Conservation (phyloP, 1,140 invertebrate genomes). For the Triops longicaudatus region DNA sequence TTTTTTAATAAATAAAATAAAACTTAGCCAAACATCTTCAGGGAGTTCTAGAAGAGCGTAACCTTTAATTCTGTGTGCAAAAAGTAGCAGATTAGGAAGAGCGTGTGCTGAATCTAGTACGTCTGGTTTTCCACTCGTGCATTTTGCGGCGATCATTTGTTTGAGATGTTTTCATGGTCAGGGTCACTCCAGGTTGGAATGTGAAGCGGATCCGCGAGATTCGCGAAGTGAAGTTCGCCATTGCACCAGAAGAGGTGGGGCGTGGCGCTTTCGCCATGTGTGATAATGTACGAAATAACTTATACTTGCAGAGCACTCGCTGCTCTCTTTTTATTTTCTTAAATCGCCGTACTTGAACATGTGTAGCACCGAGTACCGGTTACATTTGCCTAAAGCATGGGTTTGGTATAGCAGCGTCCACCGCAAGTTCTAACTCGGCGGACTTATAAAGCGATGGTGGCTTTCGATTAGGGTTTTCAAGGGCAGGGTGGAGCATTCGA, state of each 20-base stretch:
- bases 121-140: neutral
- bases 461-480: constrained; percentile 3
- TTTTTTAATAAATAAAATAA: neutral
- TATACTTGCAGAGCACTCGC: no score
- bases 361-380: neutral
- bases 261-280: neutral
- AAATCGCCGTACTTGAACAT: neutral
- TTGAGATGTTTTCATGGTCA: neutral
- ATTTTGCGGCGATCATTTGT: neutral
- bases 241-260: neutral
- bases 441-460: neutral
- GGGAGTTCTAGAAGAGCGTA: no score
- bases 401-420: neutral
- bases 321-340: neutral
- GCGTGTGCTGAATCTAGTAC: no score
- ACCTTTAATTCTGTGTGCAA: no score
- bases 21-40: no score
- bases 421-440: neutral
- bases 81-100: no score
- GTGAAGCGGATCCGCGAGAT: neutral
- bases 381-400: neutral
- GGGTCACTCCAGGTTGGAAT: neutral
- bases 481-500: neutral
- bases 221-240: neutral
- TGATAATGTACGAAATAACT: no score